Evolutionary conservation across 2,888 invertebrate species (phyloP), one percentile per base, ranked within the genome.

Genomic region (Leptopilina syphax): DNA sequence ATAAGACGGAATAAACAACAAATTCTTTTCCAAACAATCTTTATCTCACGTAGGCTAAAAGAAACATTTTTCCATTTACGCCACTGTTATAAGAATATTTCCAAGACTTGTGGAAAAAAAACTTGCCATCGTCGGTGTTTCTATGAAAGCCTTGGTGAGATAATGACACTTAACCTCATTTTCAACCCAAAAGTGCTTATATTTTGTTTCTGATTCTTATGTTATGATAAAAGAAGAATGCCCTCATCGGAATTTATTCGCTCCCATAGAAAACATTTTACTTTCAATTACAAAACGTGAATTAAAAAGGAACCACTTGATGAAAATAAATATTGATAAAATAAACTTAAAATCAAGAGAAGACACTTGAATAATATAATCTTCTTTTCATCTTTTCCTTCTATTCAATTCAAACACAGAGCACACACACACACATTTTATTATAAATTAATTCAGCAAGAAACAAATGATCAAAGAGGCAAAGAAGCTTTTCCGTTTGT

Each of bases 151-250:
- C 34, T 34, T 34, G 34, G 34, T 3, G 13, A 70, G 8, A 27
- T 34, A 54, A 70, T 70, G 57, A 73, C 27, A 73, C 73, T 73
- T 73, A 73, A 57, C 73, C 73, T n/a, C 57, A 73, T 73, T 73
- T 57, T n/a, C 27, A 27, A 44, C 44, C 6, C 44, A 34, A 73
- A 73, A 54, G 70, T 70, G 34, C 34, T 34, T 34, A 34, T 34
- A 34, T 34, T 73, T 50, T 54, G 54, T 54, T 73, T 73, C 54
- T 73, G 57, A 73, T 73, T 57, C 57, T 54, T 44, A 44, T 13
- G n/a, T 34, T 34, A 34, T 9, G 73, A 57, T 73, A 73, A 57
- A 54, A 18, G 73, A 54, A 57, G 27, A 73, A 57, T 57, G 13
- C 57, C 34, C 54, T 50, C 13, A 8, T 44, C n/a, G 13, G 57